A percentile compares a stretch with the other conserved stretches of the same genome.
Conservation (phyloP, 2,113 vertebrate genomes). For the Danio rerio region GRCz12tu NC_133196.1:37561001-37561500, state of each 20-base stretch:
- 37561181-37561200: slow-evolving; percentile 70
- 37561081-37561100: too few species aligned
- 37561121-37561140: too few species aligned
- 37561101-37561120: too few species aligned
- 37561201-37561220: slow-evolving; percentile 55
- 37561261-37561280: slow-evolving; percentile 80
- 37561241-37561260: slow-evolving; percentile 81
- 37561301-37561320: slow-evolving; percentile 47
- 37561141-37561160: too few species aligned
- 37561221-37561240: slow-evolving; percentile 62
- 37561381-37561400: slow-evolving; percentile 59
- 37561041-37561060: too few species aligned
- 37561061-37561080: too few species aligned
- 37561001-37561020: too few species aligned
- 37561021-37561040: too few species aligned
- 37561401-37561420: slow-evolving; percentile 38
- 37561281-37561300: slow-evolving; percentile 67
- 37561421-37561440: slow-evolving; percentile 45
- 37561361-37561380: slow-evolving; percentile 50
- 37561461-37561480: too few species aligned
- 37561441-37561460: not conserved
- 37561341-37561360: not conserved
- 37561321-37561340: slow-evolving; percentile 28
- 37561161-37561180: slow-evolving; percentile 74
- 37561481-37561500: too few species aligned